A percentile compares a stretch with the other conserved stretches of the same genome.
phyloP scores from a whole-genome alignment of 2,797 vertebrate species.

The Macropus fuliginosus region DNA sequence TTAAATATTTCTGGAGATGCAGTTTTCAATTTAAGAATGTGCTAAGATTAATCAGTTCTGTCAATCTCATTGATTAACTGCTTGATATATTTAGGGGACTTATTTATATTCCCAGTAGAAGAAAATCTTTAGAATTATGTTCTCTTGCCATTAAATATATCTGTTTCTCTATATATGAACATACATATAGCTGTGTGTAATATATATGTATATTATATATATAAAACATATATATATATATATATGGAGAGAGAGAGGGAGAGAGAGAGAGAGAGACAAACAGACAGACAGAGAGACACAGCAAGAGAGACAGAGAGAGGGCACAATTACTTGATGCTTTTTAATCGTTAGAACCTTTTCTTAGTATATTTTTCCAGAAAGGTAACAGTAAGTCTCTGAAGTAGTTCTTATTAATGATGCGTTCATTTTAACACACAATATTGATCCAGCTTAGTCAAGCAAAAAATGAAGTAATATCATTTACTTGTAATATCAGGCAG shows the following conservation, averaged over 20 bases:
- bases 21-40: slow-evolving; percentile 69
- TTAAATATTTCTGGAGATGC: slow-evolving; percentile 71
- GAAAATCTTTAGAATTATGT: slow-evolving; percentile 61
- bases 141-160: slow-evolving; percentile 56
- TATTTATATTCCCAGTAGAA: slow-evolving; percentile 36
- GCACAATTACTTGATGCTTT: slow-evolving; percentile 49
- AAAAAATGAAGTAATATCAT: slow-evolving; percentile 68
- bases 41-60: slow-evolving; percentile 55
- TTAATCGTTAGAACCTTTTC: slow-evolving; percentile 58
- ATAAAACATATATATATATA: too few species aligned
- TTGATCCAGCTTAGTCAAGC: slow-evolving; percentile 69
- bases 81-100: slow-evolving; percentile 59
- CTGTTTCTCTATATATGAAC: not conserved
- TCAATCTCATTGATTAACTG: slow-evolving; percentile 47
- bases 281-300: not conserved
- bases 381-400: slow-evolving; percentile 58
- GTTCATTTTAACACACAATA: slow-evolving; percentile 69
- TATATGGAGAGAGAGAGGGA: too few species aligned
- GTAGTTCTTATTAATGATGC: slow-evolving; percentile 72
- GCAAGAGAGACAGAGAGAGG: not conserved
- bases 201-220: too few species aligned
- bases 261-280: too few species aligned
- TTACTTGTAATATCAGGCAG: slow-evolving; percentile 51
- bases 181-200: not conserved
- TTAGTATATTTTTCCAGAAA: slow-evolving; percentile 61